phyloP scores from a whole-genome alignment of 53 echinoderm and acorn worm genomes.

The Actinopyga echinites region DNA sequence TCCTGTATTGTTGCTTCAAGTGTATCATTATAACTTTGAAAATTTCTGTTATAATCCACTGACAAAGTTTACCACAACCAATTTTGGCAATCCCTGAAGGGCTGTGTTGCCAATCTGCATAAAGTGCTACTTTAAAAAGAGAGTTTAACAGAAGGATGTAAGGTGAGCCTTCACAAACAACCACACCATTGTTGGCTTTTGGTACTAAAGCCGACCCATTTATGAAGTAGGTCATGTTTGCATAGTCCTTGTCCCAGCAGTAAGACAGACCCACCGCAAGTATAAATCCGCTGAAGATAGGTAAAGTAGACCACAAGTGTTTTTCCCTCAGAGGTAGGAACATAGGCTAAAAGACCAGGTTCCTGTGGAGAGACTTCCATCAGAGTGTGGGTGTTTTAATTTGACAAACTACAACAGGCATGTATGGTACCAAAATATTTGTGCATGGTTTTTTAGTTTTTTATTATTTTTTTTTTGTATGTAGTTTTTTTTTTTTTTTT shows the following conservation, averaged over 20 bases:
- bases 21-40: background rate
- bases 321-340: too few species aligned
- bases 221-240: slow-evolving; percentile 34
- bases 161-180: slow-evolving; percentile 27
- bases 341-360: too few species aligned
- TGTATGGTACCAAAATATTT: too few species aligned
- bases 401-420: too few species aligned
- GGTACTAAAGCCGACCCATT: background rate
- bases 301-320: too few species aligned
- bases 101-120: too few species aligned
- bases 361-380: too few species aligned
- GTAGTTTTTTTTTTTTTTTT: background rate
- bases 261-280: background rate
- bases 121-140: too few species aligned
- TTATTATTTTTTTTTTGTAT: background rate
- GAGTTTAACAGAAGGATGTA: slow-evolving; percentile 1
- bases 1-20: background rate
- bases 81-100: background rate
- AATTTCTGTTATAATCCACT: slow-evolving; percentile 8
- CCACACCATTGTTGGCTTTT: background rate
- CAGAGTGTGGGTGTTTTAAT: too few species aligned
- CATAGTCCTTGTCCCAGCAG: background rate
- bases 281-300: too few species aligned
- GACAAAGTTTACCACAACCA: slow-evolving; percentile 14
- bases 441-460: too few species aligned